Evolutionary conservation across 2,888 invertebrate genomes (phyloP).

Genomic region (Amblyjoppa fuscipennis): DNA sequence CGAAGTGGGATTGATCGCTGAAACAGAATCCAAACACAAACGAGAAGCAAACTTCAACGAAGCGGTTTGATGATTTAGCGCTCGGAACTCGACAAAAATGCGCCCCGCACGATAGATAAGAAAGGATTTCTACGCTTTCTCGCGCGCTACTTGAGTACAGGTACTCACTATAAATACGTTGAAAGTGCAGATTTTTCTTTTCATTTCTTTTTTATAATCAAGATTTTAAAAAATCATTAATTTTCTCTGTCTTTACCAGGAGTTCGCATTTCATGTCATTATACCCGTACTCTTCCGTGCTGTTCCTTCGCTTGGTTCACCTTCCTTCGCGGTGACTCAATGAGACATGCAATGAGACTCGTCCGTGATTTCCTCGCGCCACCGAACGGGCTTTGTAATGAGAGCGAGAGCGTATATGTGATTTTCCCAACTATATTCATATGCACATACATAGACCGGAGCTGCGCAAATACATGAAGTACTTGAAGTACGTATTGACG

Average conservation of each 20-base stretch:
- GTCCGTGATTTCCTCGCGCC: constrained; percentile 37
- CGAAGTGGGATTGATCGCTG: background rate
- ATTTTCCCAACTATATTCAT: constrained; percentile 44
- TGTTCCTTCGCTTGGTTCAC: constrained; percentile 16
- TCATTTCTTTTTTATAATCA: background rate
- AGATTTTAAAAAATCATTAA: background rate
- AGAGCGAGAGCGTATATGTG: constrained; percentile 63
- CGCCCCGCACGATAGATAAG: background rate
- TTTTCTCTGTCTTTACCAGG: background rate
- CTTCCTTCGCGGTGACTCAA: constrained; percentile 42
- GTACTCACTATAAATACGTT: background rate
- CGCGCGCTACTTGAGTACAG: background rate
- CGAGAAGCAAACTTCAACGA: background rate
- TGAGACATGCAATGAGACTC: constrained; percentile 15
- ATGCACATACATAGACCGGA: background rate
- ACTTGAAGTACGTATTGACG: too few species aligned
- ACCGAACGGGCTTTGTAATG: constrained; percentile 16
- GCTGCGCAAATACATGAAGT: too few species aligned
- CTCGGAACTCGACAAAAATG: background rate
- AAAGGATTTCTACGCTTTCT: background rate
- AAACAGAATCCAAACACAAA: background rate
- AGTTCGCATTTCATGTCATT: constrained; percentile 2
- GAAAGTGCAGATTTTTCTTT: background rate
- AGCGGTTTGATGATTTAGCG: background rate
- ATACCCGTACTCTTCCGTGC: background rate